These are phyloP conservation scores for Octodon degus DNA, from an alignment of 2,113 vertebrate species.

Conservation along the genomic window DNA sequence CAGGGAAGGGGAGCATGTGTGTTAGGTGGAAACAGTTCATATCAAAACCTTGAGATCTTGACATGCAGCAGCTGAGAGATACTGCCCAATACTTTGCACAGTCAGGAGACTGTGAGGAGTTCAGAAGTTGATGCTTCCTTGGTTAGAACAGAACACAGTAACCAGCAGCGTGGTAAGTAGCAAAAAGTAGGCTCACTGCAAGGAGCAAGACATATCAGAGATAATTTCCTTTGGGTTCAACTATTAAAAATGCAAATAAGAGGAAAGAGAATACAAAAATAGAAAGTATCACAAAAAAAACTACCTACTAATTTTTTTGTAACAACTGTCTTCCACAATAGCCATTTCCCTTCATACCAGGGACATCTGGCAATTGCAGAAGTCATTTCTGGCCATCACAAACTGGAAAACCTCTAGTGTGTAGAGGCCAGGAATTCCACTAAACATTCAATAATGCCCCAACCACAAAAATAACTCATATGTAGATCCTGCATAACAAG, in stretches of 20 bases:
- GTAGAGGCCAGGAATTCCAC: not conserved
- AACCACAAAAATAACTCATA: not conserved
- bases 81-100: not conserved
- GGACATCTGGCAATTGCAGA: not conserved
- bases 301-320: no score
- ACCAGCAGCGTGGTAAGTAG: not conserved
- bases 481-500: not conserved
- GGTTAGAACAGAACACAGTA: not conserved
- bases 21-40: not conserved
- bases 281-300: not conserved
- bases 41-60: not conserved
- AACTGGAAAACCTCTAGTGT: no score
- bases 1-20: not conserved
- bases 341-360: no score
- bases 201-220: not conserved
- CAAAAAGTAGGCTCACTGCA: not conserved
- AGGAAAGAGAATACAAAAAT: not conserved
- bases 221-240: not conserved
- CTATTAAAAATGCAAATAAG: constrained; percentile 32
- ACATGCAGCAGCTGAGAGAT: not conserved
- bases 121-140: not conserved
- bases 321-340: no score
- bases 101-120: not conserved
- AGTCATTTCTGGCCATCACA: not conserved
- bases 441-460: not conserved